A percentile compares a stretch with the other conserved stretches of the same genome.
Conservation (phyloP, 2,888 invertebrate genomes). For the Cataglyphis cursor region DNA sequence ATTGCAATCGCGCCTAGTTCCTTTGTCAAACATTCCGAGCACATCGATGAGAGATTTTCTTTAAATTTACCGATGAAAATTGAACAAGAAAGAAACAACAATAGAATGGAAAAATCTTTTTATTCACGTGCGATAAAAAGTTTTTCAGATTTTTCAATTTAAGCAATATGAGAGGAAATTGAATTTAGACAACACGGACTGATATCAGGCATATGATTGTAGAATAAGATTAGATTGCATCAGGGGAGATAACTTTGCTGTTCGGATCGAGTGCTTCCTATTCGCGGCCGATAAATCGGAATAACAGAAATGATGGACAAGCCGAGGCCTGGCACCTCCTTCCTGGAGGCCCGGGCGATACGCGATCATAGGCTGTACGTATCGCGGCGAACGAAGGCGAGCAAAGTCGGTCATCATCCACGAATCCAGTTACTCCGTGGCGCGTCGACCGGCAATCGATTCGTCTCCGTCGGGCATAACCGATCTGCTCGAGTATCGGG, state of each 20-base stretch:
- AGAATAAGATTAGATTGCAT: constrained; percentile 6
- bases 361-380: constrained; percentile 57
- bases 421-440: constrained; percentile 80
- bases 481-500: constrained; percentile 78
- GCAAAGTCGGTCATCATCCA: constrained; percentile 79
- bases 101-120: constrained; percentile 1
- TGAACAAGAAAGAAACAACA: neutral
- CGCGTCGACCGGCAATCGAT: constrained; percentile 79
- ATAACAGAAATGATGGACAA: constrained; percentile 70
- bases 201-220: neutral
- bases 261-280: constrained; percentile 20
- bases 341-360: constrained; percentile 71
- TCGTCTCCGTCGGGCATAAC: constrained; percentile 81
- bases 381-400: constrained; percentile 64
- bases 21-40: neutral
- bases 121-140: neutral
- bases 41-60: neutral
- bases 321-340: constrained; percentile 62
- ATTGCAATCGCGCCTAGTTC: neutral
- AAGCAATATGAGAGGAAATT: neutral
- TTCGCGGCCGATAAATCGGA: constrained; percentile 66
- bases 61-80: constrained; percentile 2
- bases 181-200: neutral
- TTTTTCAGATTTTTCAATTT: neutral
- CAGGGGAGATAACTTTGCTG: constrained; percentile 19